phyloP scores from a whole-genome alignment of 2,888 invertebrate genomes.

The Calameuta idolon region DNA sequence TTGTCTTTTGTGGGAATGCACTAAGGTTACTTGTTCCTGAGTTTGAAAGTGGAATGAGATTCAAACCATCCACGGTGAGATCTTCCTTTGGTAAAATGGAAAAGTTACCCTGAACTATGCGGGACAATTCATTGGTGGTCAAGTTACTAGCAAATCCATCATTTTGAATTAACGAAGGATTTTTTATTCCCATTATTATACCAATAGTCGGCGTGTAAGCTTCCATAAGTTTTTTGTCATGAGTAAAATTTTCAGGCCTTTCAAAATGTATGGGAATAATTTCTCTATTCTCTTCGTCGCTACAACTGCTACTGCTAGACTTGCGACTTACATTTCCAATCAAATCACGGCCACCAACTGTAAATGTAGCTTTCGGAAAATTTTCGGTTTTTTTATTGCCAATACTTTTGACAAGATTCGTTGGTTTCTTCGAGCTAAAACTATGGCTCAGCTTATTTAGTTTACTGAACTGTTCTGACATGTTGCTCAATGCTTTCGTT shows the following conservation, averaged over 20 bases:
- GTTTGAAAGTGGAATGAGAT: constrained; percentile 32
- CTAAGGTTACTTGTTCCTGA: constrained; percentile 34
- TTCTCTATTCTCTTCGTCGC: constrained; percentile 70
- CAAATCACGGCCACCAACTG: constrained; percentile 55
- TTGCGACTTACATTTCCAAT: constrained; percentile 66
- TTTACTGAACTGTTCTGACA: constrained; percentile 89
- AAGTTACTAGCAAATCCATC: constrained; percentile 13
- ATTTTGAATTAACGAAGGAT: constrained; percentile 36
- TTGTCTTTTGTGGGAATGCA: constrained; percentile 57
- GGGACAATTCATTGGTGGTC: not conserved
- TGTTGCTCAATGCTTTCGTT: constrained; percentile 86
- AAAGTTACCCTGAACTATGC: constrained; percentile 9
- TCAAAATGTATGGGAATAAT: constrained; percentile 55
- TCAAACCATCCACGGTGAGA: constrained; percentile 31
- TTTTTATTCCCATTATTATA: constrained; percentile 71
- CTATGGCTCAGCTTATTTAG: constrained; percentile 79
- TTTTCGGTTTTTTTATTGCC: constrained; percentile 31
- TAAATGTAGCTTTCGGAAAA: constrained; percentile 54
- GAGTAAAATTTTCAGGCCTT: constrained; percentile 44
- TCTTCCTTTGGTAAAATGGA: not conserved
- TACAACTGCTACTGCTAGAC: constrained; percentile 71
- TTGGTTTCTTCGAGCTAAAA: constrained; percentile 69
- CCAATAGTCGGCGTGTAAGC: constrained; percentile 75
- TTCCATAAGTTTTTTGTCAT: constrained; percentile 62
- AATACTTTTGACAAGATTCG: constrained; percentile 44